Evolutionary conservation across 1,140 invertebrate genomes (phyloP).

Genomic region (Eurosta solidaginis): DNA sequence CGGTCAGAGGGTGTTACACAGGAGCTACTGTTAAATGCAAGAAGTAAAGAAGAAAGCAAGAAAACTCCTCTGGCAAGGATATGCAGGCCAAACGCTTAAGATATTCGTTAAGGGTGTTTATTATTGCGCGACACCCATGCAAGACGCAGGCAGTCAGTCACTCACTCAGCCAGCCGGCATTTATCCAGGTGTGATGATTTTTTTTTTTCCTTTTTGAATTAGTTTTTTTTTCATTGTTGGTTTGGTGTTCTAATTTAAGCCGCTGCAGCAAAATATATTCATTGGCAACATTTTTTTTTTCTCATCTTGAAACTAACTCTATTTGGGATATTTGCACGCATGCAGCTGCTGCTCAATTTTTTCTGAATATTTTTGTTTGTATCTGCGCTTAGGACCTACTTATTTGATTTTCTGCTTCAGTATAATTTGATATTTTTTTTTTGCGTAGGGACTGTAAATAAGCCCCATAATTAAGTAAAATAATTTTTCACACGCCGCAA

Average conservation of each 20-base stretch:
- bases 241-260: neutral
- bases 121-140: slow-evolving; percentile 11
- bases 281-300: neutral
- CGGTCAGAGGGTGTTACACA: neutral
- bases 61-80: neutral
- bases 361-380: no score
- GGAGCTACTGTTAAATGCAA: neutral
- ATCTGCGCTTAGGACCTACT: no score
- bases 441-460: neutral
- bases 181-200: slow-evolving; percentile 6
- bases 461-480: neutral
- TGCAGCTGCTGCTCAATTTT: neutral
- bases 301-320: neutral
- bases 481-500: neutral
- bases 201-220: neutral
- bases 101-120: neutral
- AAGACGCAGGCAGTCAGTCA: neutral
- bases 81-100: neutral
- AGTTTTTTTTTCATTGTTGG: neutral
- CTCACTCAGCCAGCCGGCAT: neutral
- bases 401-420: neutral
- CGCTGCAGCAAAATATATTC: neutral
- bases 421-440: neutral
- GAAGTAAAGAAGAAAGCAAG: neutral
- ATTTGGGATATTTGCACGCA: neutral